A percentile compares a stretch with the other conserved stretches of the same genome.
Evolutionary conservation across 2,888 invertebrate species (phyloP).

Genomic region (Agrochola litura): DNA sequence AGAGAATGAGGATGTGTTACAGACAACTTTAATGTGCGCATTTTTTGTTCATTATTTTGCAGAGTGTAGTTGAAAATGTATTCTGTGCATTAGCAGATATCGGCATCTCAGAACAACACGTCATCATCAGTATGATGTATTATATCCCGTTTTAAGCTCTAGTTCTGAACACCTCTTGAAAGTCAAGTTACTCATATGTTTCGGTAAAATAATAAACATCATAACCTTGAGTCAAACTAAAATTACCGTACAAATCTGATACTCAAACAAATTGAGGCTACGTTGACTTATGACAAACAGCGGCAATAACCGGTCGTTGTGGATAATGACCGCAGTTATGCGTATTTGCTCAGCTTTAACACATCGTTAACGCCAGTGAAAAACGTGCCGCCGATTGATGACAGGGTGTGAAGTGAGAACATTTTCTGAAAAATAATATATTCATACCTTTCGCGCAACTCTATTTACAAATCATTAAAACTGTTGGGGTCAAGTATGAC

Average conservation of each 20-base stretch:
- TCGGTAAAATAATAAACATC: slow-evolving; percentile 23
- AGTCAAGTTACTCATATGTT: background rate
- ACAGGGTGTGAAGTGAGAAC: background rate
- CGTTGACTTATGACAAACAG: slow-evolving; percentile 37
- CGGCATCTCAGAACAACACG: background rate
- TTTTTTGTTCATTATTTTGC: background rate
- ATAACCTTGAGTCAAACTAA: slow-evolving; percentile 5
- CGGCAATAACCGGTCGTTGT: slow-evolving; percentile 36
- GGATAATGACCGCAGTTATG: slow-evolving; percentile 47
- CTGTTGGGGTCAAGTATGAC: background rate
- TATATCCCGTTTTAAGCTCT: background rate
- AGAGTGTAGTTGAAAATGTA: background rate
- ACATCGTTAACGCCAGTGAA: slow-evolving; percentile 57
- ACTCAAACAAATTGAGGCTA: slow-evolving; percentile 36
- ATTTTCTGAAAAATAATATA: slow-evolving; percentile 32
- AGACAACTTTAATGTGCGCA: background rate
- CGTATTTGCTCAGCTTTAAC: slow-evolving; percentile 58
- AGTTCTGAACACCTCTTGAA: background rate
- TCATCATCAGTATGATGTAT: background rate
- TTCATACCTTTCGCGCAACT: slow-evolving; percentile 8
- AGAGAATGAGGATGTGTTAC: background rate
- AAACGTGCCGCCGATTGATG: slow-evolving; percentile 45
- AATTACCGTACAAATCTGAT: slow-evolving; percentile 15
- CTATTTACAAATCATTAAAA: slow-evolving; percentile 43
- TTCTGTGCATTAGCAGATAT: background rate